Evolutionary conservation across 2,888 invertebrate genomes (phyloP).

Genomic region (Spisula solida): DNA sequence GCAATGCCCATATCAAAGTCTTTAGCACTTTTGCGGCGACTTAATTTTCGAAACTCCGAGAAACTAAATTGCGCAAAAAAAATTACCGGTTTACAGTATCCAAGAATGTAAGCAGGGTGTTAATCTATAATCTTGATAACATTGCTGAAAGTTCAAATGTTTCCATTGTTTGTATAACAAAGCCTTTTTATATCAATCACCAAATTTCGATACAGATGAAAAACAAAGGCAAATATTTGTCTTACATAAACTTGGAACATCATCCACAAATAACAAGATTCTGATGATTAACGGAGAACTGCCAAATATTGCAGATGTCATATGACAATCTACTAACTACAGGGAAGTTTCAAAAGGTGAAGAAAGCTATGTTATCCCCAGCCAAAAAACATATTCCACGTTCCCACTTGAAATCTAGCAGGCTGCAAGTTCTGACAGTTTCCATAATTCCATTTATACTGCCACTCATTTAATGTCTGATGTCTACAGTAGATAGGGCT

Average conservation of each 20-base stretch:
- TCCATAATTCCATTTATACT: constrained; percentile 55
- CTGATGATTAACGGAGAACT: background rate
- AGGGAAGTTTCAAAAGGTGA: constrained; percentile 33
- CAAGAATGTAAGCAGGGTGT: no score
- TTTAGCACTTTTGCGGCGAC: no score
- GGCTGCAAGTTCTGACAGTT: constrained; percentile 53
- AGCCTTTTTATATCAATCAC: constrained; percentile 2
- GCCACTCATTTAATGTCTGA: constrained; percentile 62
- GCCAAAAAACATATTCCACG: constrained; percentile 39
- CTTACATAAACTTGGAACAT: background rate
- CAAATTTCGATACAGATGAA: background rate
- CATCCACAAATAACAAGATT: background rate
- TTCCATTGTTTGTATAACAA: constrained; percentile 6
- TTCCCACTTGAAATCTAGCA: constrained; percentile 34
- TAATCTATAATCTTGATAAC: no score
- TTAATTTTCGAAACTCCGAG: no score
- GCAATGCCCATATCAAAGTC: no score
- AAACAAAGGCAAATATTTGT: constrained; percentile 6
- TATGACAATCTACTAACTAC: constrained; percentile 21
- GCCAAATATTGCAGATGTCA: constrained; percentile 24
- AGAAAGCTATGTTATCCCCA: constrained; percentile 31
- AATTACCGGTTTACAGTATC: no score
- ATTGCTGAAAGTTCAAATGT: background rate
- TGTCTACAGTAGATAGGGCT: constrained; percentile 52
- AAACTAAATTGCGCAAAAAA: no score